A percentile compares a stretch with the other conserved stretches of the same genome.
Evolutionary conservation across 2,888 invertebrate species (phyloP).

Genomic region (Limnephilus auricula): DNA sequence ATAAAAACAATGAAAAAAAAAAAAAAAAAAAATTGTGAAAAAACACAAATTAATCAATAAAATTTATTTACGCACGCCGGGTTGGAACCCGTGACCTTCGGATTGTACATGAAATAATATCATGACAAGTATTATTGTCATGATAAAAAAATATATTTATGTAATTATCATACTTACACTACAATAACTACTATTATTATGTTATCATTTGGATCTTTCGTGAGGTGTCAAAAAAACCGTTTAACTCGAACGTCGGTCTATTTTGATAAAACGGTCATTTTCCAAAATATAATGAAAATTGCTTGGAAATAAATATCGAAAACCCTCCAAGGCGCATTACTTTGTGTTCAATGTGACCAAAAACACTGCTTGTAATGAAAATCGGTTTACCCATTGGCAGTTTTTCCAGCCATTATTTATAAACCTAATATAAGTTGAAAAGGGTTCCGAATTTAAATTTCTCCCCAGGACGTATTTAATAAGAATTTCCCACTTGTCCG

Average conservation of each 20-base stretch:
- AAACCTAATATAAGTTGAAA: conserved; percentile 19
- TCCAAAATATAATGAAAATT: not conserved
- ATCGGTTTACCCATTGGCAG: not conserved
- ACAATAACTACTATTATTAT: too few relatives aligned
- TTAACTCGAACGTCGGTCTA: not conserved
- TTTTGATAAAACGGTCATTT: not conserved
- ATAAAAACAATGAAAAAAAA: too few relatives aligned
- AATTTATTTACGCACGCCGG: too few relatives aligned
- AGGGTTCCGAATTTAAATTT: conserved; percentile 28
- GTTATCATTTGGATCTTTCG: too few relatives aligned
- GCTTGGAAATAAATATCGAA: not conserved
- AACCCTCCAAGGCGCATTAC: not conserved
- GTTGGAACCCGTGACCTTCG: too few relatives aligned
- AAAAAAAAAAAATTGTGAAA: too few relatives aligned
- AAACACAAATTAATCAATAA: too few relatives aligned
- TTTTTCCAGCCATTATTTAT: not conserved
- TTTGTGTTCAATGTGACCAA: not conserved
- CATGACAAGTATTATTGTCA: too few relatives aligned
- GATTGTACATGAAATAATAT: too few relatives aligned
- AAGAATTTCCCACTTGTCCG: conserved; percentile 15
- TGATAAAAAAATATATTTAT: too few relatives aligned
- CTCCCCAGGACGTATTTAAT: conserved; percentile 18
- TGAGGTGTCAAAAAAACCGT: not conserved
- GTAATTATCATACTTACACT: too few relatives aligned
- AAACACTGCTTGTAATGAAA: not conserved